Conservation (phyloP, 2,113 vertebrate species). For the Melanostigma gelatinosum region DNA sequence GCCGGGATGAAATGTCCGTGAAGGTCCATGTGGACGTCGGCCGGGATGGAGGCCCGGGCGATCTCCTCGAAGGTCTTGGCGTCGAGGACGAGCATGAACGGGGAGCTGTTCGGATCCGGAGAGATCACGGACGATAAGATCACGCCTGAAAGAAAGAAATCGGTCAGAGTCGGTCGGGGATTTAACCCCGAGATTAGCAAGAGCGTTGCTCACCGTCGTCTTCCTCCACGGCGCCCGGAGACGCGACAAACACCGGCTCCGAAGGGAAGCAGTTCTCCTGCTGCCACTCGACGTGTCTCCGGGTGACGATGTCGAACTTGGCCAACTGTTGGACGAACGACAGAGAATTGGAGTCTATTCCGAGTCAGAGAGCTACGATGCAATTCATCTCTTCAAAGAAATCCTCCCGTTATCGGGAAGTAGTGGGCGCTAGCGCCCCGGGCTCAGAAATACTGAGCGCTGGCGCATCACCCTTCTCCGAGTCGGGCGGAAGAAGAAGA, state of each 20-base stretch:
- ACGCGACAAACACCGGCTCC: slow-evolving; percentile 90
- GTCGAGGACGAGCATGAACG: slow-evolving; percentile 91
- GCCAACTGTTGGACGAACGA: slow-evolving; percentile 79
- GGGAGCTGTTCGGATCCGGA: slow-evolving; percentile 80
- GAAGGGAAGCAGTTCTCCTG: slow-evolving; percentile 88
- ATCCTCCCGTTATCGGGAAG: no score
- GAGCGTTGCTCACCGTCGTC: slow-evolving; percentile 86
- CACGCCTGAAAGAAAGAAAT: slow-evolving; percentile 80
- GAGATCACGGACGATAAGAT: slow-evolving; percentile 88
- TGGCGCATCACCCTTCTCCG: no score
- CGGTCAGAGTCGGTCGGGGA: not conserved
- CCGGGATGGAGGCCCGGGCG: slow-evolving; percentile 84
- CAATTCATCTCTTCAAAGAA: no score
- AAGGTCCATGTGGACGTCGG: slow-evolving; percentile 88
- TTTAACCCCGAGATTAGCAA: not conserved
- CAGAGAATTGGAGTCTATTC: no score
- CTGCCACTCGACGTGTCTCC: slow-evolving; percentile 82
- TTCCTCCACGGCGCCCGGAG: slow-evolving; percentile 86
- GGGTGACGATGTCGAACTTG: slow-evolving; percentile 87
- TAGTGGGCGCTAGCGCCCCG: no score
- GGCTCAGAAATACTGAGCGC: no score
- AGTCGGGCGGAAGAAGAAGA: no score
- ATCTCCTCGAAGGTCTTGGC: slow-evolving; percentile 89
- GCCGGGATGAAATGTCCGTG: slow-evolving; percentile 90
- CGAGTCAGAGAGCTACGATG: no score